Base-by-base conservation (phyloP, 2,113 vertebrate genomes). In the Percopsis transmontana region DNA sequence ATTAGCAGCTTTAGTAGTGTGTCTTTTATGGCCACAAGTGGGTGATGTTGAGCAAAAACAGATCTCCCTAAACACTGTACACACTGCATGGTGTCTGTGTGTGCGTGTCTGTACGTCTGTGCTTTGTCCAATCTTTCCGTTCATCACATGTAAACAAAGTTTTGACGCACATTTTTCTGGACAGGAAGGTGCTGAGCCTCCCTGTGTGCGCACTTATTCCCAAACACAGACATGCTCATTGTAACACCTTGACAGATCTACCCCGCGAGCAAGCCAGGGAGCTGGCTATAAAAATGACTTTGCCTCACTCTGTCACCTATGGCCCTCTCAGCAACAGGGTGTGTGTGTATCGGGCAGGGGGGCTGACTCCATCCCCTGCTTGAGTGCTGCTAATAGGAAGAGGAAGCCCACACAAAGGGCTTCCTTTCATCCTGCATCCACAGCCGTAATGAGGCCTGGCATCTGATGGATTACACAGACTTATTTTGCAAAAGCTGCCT, bases 391-490 rank as follows among this genome's bases (percentile, higher is more conserved):
- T 89, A 88, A 88, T 86, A 83, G 86, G 79, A 87, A 79, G 66
- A 84, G 87, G 87, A 91, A 86, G 50, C 72, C 40, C 57, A 72
- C 77, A 89, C 84, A 80, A 86, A 86, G 71, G 76, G 41, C 58
- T 78, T 51, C 74, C 73, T 85, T 86, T 84, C 81, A 83, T 70
- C 77, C 62, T 54, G 62, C 58, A 83, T 72, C 87, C 77, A 66
- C 54, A 69, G 67, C 75, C 60, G 85, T 87, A 91, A 90, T 87
- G 86, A 89, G 78, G 54, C 72, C 61, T 73, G 82, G 72, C 85
- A 75, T 87, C 80, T 88, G 90, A 91, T 87, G 84, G 81, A 89
- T 90, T 79, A 84, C 82, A 50, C 74, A 33, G 75, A 84, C 74
- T 88, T 75, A 79, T 86, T 89, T 89, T 85, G 15, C 56, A 67